Percentiles rank a stretch among this genome's conserved stretches.
Evolutionary conservation across 2,797 vertebrate genomes (phyloP).

Genomic region (Coccyzus lansbergi): DNA sequence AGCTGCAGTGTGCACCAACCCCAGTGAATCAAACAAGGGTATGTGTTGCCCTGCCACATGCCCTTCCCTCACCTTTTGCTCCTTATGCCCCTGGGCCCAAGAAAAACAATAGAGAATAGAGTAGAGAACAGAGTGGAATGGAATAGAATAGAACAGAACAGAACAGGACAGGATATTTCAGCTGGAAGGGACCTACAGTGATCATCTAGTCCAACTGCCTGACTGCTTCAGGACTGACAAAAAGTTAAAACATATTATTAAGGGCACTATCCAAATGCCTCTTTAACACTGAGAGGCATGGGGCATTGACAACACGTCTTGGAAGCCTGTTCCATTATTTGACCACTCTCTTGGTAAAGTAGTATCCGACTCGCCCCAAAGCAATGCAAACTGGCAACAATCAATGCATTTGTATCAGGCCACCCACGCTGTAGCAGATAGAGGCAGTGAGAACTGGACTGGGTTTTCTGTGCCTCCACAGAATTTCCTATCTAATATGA

Average conservation of each 20-base stretch:
- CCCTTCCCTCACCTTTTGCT: not conserved
- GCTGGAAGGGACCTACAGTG: not conserved
- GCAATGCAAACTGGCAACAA: not conserved
- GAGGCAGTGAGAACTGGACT: not conserved
- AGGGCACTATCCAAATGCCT: not conserved
- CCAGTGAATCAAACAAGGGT: rapidly evolving
- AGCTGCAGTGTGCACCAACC: not conserved
- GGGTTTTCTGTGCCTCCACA: not conserved
- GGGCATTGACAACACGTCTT: not conserved
- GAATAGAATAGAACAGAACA: rapidly evolving
- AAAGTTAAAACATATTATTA: not conserved
- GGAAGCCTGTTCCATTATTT: not conserved
- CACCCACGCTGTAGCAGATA: rapidly evolving
- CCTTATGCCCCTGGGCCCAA: not conserved
- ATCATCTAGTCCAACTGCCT: not conserved
- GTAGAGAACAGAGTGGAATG: no score
- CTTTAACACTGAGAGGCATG: not conserved
- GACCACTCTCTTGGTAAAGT: not conserved
- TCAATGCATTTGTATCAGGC: rapidly evolving
- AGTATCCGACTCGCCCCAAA: rapidly evolving
- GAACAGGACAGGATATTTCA: not conserved
- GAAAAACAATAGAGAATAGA: no score
- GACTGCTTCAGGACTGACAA: not conserved
- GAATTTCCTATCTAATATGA: not conserved
- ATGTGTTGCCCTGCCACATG: rapidly evolving